Evolutionary conservation across 2,888 invertebrate genomes (phyloP), one percentile per base, ranked within the genome.

Genomic region (Beris morrisii): DNA sequence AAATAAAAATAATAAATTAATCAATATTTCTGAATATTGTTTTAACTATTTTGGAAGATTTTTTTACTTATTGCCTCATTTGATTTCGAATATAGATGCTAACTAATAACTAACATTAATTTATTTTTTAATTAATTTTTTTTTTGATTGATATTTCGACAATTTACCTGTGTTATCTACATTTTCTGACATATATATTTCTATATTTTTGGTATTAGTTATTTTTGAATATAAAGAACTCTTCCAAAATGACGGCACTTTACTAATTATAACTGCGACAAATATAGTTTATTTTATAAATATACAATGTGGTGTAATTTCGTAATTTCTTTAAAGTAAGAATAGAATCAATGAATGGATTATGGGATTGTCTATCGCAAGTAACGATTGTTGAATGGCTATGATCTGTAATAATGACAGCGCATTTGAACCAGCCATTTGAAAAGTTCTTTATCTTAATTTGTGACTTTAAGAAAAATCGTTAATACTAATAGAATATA

Each of bases 291-390:
- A 50, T 50, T 50, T 50, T 4, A n/a, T n/a, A 11, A 22, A 22
- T 22, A 22, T 22, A 22, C 22, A 22, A 7, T 5, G 22, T 53
- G 4, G 28, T 5, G 53, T 22, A 4, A 12, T 13, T 13, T 53
- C 2, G 53, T 15, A 53, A 53, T 15, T 53, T 52, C 2, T 11
- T 13, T 5, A 52, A 52, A 12, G 6, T 15, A 22, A 7, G 2
- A 52, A 15, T 12, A 52, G 4, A 31, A 31, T 31, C 28, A 5
- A 54, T 54, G 31, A 30, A n/a, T 31, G n/a, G 11, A 30, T 54
- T 54, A 7, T 28, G 54, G 48, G 58, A 59, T 59, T 59, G 58
- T 59, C 58, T 46, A 59, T 45, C 58, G 58, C 58, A 59, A 59
- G 46, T 48, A 12, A 59, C 12, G 13, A 38, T 56, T 12, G 11